These are phyloP conservation scores for Artibeus jamaicensis DNA, from an alignment of 2,797 vertebrate species.

Conservation along the genomic window DNA sequence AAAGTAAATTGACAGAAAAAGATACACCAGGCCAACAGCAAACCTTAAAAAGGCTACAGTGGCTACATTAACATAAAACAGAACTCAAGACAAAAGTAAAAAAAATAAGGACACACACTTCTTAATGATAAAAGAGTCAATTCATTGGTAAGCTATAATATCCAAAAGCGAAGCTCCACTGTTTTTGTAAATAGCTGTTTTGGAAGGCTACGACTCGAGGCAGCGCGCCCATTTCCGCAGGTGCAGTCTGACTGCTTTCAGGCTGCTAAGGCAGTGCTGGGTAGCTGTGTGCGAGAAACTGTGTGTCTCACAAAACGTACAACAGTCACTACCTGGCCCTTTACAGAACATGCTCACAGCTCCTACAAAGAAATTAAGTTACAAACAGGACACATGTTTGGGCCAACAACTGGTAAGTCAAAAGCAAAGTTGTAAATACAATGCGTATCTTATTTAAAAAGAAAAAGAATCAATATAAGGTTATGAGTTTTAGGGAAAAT, in stretches of 20 bases:
- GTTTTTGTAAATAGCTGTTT: background rate
- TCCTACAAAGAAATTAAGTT: background rate
- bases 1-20: background rate
- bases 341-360: background rate
- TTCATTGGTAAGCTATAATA: background rate
- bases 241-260: background rate
- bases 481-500: background rate
- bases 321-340: background rate
- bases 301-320: background rate
- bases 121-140: background rate
- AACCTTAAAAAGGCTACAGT: background rate
- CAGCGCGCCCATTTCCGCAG: background rate
- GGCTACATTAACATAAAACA: conserved; percentile 15
- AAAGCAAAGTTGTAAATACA: background rate
- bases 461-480: background rate
- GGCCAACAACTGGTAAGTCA: background rate
- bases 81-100: background rate
- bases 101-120: background rate
- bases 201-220: background rate
- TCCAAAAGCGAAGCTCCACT: background rate
- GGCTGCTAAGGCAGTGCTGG: background rate
- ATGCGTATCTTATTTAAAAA: background rate
- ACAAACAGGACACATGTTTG: background rate
- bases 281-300: background rate
- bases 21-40: background rate